Conservation (phyloP, 2,113 vertebrate species). For the Hydrochoerus hydrochaeris region DNA sequence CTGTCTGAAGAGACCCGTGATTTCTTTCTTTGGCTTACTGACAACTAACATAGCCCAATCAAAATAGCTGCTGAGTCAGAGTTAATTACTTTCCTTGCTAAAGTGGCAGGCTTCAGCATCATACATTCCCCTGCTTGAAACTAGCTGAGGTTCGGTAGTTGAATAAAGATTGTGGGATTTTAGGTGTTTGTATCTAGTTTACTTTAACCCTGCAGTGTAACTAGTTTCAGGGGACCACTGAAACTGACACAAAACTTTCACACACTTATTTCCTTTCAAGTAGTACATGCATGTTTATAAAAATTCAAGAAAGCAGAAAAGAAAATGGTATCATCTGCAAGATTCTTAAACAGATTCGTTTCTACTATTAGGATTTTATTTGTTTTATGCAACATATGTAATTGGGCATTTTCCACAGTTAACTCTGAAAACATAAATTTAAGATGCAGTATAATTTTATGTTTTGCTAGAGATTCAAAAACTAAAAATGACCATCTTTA, state of each 20-base stretch:
- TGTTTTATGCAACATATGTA: neutral
- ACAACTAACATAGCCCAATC: neutral
- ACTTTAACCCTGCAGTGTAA: neutral
- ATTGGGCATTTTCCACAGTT: neutral
- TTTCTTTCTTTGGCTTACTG: neutral
- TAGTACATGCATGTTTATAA: neutral
- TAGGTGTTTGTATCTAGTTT: neutral
- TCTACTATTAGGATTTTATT: neutral
- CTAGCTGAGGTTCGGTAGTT: neutral
- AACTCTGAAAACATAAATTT: neutral
- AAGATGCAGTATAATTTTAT: neutral
- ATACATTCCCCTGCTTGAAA: neutral
- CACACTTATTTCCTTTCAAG: neutral
- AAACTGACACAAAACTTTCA: neutral
- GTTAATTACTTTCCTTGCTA: neutral
- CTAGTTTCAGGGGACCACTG: neutral
- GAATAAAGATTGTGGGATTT: neutral
- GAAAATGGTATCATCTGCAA: neutral
- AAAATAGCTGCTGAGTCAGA: neutral
- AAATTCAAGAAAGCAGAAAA: neutral
- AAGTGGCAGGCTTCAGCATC: neutral
- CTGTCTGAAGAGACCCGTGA: neutral
- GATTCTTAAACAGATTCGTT: neutral
- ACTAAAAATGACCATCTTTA: neutral
- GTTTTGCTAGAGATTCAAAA: neutral